Evolutionary conservation across 1,140 invertebrate species (phyloP), one percentile per base, ranked within the genome.

Genomic region (Mactra quadrangularis): DNA sequence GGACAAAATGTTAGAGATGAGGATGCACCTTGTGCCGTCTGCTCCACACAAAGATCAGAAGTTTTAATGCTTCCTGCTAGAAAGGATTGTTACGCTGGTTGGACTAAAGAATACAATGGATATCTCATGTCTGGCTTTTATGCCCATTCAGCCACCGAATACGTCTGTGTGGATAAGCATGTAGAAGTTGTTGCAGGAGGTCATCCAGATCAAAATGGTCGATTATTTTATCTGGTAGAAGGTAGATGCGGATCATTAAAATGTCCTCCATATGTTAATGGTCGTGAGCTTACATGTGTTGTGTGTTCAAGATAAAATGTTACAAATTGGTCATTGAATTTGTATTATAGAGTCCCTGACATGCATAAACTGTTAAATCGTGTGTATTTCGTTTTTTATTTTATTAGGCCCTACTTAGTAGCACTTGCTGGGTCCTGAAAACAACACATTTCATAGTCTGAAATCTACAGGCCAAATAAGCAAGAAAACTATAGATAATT

Each of bases 1-100:
- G 29, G 13, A 19, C 1, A 33, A 38, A 13, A 64, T 31, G 13
- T 64, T 1, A 0, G 47, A n/a, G 15, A 83, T 17, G 68, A 83
- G 3, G 38, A 41, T 41, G 38, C 15, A 41, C 83, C 83, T 17
- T 89, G 88, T 41, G 77, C 74, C 9, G 79, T 87, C 0, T 89
- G 88, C 53, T n/a, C 60, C 2, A 62, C 57, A 27, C 47, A 53
- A 1, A 70, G 85, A 11, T 29, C 60, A 13, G 62, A 31, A 0
- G 47, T 72, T 13, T 17, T 87, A 17, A 88, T 88, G 87, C 55
- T 88, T 17, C 87, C 87, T 41, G 87, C 60, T 11, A 72, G 81
- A 29, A 82, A 78, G 25, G 33, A 50, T 0, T 88, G 87, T 55
- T 68, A 82, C 35, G 31, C 57, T 0, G 84, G 79, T 15, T 88